Base-by-base conservation (phyloP, 2,797 vertebrate genomes). In the Gymnoscopelus microlampas region DNA sequence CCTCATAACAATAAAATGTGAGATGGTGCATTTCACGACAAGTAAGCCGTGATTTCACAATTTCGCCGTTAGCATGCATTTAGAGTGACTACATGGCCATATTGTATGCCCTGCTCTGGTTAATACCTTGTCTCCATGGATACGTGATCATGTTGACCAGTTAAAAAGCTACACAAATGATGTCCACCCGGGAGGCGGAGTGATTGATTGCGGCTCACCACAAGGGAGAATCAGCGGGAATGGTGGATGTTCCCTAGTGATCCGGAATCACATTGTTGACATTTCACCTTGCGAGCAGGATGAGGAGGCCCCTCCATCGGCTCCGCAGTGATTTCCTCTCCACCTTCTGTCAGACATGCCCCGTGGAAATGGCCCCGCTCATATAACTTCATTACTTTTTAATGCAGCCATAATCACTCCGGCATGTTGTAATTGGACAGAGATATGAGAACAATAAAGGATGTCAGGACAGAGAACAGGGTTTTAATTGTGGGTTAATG, bases 371-470 rank as follows among this genome's bases (percentile, higher is more conserved):
- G 29, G 78, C 80, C 60, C 76, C 50, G 85, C 91, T 93, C 86
- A 72, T 92, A 92, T 90, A 92, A 93, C 89, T 93, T 93, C 92
- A 94, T 94, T 92, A 92, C 91, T 91, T 94, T 93, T 93, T 94
- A 94, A 93, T 93, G 91, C 89, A 85, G 88, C 85, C 63, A 74
- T 93, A 93, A 93, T 94, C 91, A 93, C 90, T 90, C 85, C 87
- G 67, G 85, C 86, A 77, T 85, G 89, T 87, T 88, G 86, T 91
- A 91, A 91, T 91, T 91, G 88, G 85, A 85, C 79, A 70, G 84
- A 85, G 87, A 89, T 90, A 89, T 86, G 87, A 89, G 87, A 84
- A 91, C 88, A 90, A 90, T 91, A 89, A 90, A 88, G 88, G 89
- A 84, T 91, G 89, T 91, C 87, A 78, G 83, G 84, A 84, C 86